Evolutionary conservation across 2,113 vertebrate genomes (phyloP), one percentile per base, ranked within the genome.

Genomic region (Myiozetetes cayanensis): DNA sequence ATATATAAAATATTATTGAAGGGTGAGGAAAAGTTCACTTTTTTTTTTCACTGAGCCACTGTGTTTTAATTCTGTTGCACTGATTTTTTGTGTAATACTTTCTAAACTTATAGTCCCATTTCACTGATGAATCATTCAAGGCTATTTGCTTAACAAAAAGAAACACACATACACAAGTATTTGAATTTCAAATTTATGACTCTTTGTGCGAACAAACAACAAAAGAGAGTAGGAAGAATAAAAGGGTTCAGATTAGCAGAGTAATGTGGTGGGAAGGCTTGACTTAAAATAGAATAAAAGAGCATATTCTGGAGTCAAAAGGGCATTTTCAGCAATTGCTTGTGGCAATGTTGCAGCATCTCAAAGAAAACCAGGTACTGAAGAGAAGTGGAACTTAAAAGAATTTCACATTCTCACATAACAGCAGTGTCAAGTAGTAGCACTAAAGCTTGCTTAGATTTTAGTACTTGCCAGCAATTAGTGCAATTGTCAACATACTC

Each of bases 21-120:
- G 4, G 3, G 4, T 24, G 12, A 7, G 4, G 8, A 41, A 75
- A 39, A 6, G 3, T 3, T 37, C 8, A 8, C 4, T 4, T 22
- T 17, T 44, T 76, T 41, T 41, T 88, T 59, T 63, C n/a, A 52
- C n/a, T 50, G 21, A 62, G 28, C 7, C 39, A 37, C 25, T 56
- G 37, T 2, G 47, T 59, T 75, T 84, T 72, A 92, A 39, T 82
- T 81, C 23, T 49, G 21, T 63, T 75, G 8, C 15, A 33, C 20
- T 88, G 66, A 28, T 46, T 63, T 90, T 72, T 61, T 66, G 43
- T 50, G 13, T 23, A 59, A 37, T 37, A 28, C 2, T 8, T 59
- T 61, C 41, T 61, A 70, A 87, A n/a, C 7, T 39, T n/a, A 62
- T 7, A 44, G 50, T 23, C 1, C 3, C 16, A 20, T 59, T 88